Percentiles rank a stretch among this genome's conserved stretches.
phyloP scores from a whole-genome alignment of 2,113 vertebrate genomes.

The Amblyopsis rosae region DNA sequence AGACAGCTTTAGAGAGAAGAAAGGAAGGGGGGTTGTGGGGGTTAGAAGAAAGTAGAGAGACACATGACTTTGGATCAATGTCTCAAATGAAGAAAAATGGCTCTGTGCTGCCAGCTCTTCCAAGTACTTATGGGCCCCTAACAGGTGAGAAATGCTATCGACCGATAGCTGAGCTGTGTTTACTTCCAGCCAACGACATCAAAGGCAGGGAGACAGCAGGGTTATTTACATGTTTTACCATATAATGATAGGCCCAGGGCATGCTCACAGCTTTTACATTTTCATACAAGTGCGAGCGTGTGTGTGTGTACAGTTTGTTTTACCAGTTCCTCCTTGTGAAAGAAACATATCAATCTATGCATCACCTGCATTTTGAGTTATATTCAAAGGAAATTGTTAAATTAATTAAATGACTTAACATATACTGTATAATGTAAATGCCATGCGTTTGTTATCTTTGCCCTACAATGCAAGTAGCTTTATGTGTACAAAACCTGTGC shows the following conservation, averaged over 20 bases:
- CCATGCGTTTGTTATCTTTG: neutral
- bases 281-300: neutral
- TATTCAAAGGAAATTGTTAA: neutral
- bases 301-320: neutral
- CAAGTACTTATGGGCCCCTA: slow-evolving; percentile 39
- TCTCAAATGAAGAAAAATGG: slow-evolving; percentile 43
- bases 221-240: slow-evolving; percentile 61
- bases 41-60: slow-evolving; percentile 3
- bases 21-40: neutral
- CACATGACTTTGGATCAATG: slow-evolving; percentile 34
- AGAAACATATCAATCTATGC: too few relatives aligned
- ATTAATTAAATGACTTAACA: slow-evolving; percentile 1
- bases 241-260: slow-evolving; percentile 34
- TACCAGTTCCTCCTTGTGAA: slow-evolving; percentile 6
- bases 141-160: slow-evolving; percentile 46
- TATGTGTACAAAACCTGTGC: neutral
- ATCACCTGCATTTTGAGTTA: slow-evolving; percentile 27
- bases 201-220: slow-evolving; percentile 33
- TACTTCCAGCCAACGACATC: slow-evolving; percentile 42
- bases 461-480: neutral
- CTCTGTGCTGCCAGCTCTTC: neutral
- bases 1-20: neutral
- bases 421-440: neutral
- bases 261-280: neutral
- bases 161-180: slow-evolving; percentile 37